A percentile compares a stretch with the other conserved stretches of the same genome.
Evolutionary conservation across 64 coral and sea anemone species (phyloP).

Genomic region (Pocillopora verrucosa): DNA sequence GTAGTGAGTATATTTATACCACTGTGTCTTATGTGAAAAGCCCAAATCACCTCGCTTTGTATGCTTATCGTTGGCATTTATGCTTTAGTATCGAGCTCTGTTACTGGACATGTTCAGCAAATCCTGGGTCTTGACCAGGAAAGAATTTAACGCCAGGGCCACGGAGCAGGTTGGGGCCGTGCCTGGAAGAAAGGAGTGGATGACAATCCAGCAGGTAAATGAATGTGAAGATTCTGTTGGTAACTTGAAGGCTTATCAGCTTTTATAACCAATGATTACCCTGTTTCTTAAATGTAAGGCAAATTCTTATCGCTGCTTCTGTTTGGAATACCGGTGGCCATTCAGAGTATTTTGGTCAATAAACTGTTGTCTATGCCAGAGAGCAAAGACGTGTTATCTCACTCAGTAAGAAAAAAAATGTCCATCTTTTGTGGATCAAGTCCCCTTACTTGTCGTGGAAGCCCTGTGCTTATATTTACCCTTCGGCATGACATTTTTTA

Average conservation of each 20-base stretch:
- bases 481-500: too few species aligned
- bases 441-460: too few species aligned
- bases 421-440: too few species aligned
- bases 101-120: conserved; percentile 70
- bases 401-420: too few species aligned
- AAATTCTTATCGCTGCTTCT: background rate
- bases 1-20: too few species aligned
- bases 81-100: conserved; percentile 60
- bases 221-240: background rate
- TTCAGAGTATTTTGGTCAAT: too few species aligned
- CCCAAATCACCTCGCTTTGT: background rate
- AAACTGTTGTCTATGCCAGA: too few species aligned
- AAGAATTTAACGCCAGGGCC: conserved; percentile 52
- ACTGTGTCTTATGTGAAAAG: too few species aligned
- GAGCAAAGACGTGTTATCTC: too few species aligned
- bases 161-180: conserved; percentile 31
- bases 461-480: too few species aligned
- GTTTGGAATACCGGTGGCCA: too few species aligned
- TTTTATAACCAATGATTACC: background rate
- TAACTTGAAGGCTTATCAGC: background rate
- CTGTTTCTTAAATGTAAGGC: background rate
- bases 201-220: conserved; percentile 58
- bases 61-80: background rate
- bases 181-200: conserved; percentile 64
- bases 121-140: conserved; percentile 33